Evolutionary conservation across 2,888 invertebrate genomes (phyloP), one percentile per base, ranked within the genome.

Genomic region (Tenthredo notha): DNA sequence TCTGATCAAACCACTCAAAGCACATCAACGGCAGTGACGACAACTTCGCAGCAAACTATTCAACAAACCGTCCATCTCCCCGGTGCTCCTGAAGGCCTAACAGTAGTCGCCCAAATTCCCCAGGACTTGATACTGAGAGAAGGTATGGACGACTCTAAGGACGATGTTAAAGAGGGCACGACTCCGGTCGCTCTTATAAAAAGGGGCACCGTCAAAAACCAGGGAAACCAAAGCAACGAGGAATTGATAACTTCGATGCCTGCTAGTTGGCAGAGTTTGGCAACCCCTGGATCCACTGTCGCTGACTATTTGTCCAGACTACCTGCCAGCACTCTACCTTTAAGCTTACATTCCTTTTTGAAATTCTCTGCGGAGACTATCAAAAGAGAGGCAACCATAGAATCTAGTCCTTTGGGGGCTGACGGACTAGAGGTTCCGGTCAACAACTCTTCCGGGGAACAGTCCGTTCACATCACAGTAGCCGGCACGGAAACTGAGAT

Each of bases 31-130:
- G 92, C 93, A 0, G 92, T 93, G 37, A 92, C 93, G 5, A 93
- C 93, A 18, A 91, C 92, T 12, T 91, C 92, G 0, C 93, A 93
- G 77, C 93, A 93, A 78, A 93, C 93, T n/a, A 93, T 93, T 74
- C 93, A 93, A 74, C 93, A 93, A 75, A 93, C 93, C 0, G 93
- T 93, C 0, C 93, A 93, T 74, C 87, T 93, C 9, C 94, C 95
- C 4, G 95, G 95, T 33, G 93, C 95, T 4, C 94, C 95, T 0
- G 95, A 95, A 94, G 96, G 96, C 37, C 94, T 97, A 88, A 96
- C 96, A 82, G 95, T 97, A 40, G 94, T 97, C 33, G 95, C 96
- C 0, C 95, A 96, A 12, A 92, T 97, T 84, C 96, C 97, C 0
- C 96, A 96, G 89, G 96, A 97, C 88, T 95, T 97, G 91, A 96